Base-by-base conservation (phyloP, 2,113 vertebrate genomes). In the Ageneiosus marmoratus region DNA sequence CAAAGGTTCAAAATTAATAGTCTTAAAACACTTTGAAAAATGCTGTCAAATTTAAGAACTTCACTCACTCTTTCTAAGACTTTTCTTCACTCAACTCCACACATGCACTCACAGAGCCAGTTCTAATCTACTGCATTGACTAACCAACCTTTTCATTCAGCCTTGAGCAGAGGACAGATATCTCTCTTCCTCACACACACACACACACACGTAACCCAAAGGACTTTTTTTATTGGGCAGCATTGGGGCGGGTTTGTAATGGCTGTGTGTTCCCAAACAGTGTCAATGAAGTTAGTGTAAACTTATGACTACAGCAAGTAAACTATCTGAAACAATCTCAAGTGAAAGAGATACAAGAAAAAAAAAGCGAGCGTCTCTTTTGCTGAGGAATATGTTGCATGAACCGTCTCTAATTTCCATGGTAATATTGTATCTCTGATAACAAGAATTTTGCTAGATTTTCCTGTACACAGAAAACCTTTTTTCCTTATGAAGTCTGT, bases 231-330 rank as follows among this genome's bases (percentile, higher is more conserved):
- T 44, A 77, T 83, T 83, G 73, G 73, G 58, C 58, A 51, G 48
- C 34, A 18, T 41, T 37, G 48, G 81, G 73, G 81, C 20, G 58
- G 48, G 58, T 83, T 51, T 83, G 81, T 82, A 73, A 63, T 75
- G 58, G 24, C 53, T 83, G 41, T 15, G 22, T 82, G 70, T 82
- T 41, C 55, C 51, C 56, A 63, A 51, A 44, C 37, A 20, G 51
- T 9, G n/a, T 70, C 69, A 41, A 12, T 76, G 72, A 48, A 76
- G 81, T 46, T 63, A 70, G 16, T 60, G 69, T 60, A 58, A 41
- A 12, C n/a, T 13, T 60, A 34, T 73, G 73, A 34, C 53, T 51
- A 7, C 69, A 46, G 24, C 9, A 1, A 24, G 20, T 24, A 24
- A 11, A 37, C 7, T 22, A 10, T n/a, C 5, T 50, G 46, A 73